A percentile compares a stretch with the other conserved stretches of the same genome.
phyloP scores from a whole-genome alignment of 1,140 invertebrate genomes.

The Dufourea novaeangliae region DNA sequence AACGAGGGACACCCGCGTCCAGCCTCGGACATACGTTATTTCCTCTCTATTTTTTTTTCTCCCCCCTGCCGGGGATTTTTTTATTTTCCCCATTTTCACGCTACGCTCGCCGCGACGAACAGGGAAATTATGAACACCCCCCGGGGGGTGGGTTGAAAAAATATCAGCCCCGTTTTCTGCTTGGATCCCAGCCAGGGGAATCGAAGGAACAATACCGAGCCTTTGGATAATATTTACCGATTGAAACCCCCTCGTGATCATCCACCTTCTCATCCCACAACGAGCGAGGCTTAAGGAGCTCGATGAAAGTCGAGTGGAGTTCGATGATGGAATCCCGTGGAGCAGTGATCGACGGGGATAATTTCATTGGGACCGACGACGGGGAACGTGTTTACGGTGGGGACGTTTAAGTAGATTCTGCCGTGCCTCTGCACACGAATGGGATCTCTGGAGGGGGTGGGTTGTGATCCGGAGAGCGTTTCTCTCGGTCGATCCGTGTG shows the following conservation, averaged over 20 bases:
- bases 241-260: not conserved
- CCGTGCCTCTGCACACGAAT: too few species aligned
- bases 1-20: constrained; percentile 14
- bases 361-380: not conserved
- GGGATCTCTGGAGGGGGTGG: too few species aligned
- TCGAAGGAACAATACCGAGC: not conserved
- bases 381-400: not conserved
- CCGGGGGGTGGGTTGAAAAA: not conserved
- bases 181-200: constrained; percentile 16
- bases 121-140: constrained; percentile 6
- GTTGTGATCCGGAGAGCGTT: too few species aligned
- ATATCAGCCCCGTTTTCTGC: not conserved
- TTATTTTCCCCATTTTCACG: not conserved
- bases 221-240: constrained; percentile 14
- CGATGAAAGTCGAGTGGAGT: not conserved
- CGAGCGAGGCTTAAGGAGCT: not conserved
- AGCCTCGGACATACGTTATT: constrained; percentile 16
- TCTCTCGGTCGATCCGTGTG: too few species aligned
- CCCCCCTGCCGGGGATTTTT: not conserved
- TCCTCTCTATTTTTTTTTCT: not conserved
- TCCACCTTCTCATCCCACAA: too few species aligned
- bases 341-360: not conserved
- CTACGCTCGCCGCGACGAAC: not conserved
- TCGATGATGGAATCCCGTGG: too few species aligned
- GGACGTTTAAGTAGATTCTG: too few species aligned